These are phyloP conservation scores for Acropternis orthonyx DNA, from an alignment of 2,797 vertebrate genomes.

Conservation along the genomic window DNA sequence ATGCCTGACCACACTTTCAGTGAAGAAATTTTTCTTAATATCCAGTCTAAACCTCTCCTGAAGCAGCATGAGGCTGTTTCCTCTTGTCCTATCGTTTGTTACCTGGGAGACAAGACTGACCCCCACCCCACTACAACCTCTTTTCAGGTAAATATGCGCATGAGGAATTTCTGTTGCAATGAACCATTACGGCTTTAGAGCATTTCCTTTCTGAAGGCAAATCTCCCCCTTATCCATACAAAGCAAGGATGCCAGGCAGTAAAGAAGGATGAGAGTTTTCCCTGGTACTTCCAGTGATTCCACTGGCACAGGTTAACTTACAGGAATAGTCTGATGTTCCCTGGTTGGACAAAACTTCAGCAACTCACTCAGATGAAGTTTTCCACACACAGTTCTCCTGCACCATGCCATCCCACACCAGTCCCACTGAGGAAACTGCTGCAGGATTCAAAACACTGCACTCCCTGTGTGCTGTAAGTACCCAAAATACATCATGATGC, in stretches of 20 bases:
- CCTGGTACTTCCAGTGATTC: neutral
- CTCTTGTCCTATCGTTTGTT: neutral
- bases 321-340: neutral
- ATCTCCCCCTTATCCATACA: neutral
- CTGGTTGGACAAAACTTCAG: neutral
- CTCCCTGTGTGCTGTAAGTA: too few relatives aligned
- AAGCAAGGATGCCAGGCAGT: neutral
- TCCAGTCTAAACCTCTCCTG: neutral
- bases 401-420: neutral
- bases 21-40: neutral
- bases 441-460: neutral
- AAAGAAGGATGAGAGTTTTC: neutral
- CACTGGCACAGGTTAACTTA: neutral
- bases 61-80: neutral
- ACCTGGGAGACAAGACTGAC: fast-evolving
- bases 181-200: neutral
- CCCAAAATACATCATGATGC: neutral
- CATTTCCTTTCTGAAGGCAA: neutral
- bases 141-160: neutral
- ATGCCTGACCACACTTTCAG: neutral
- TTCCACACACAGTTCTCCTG: neutral
- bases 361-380: neutral
- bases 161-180: neutral
- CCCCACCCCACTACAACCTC: neutral
- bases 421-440: neutral